These are phyloP conservation scores for Hydroisotoma schaefferi DNA, from an alignment of 2,888 invertebrate species.

Conservation along the genomic window DNA sequence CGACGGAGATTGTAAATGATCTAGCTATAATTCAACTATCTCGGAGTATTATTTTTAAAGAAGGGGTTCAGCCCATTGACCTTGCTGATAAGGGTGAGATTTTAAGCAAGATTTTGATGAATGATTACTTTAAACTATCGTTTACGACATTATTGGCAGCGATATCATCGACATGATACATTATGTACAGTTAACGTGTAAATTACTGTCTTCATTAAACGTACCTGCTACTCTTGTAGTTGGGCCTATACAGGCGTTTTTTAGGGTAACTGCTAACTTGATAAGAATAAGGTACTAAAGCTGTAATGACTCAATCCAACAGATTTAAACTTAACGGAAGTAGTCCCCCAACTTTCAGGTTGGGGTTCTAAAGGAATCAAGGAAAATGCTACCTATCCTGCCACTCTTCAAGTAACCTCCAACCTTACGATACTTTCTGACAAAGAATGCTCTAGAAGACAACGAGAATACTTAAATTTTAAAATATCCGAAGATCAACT, in stretches of 20 bases:
- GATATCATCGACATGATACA: too few relatives aligned
- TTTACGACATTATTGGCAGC: too few relatives aligned
- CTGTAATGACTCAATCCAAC: neutral
- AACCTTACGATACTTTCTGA: constrained; percentile 25
- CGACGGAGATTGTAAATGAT: constrained; percentile 42
- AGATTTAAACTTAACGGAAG: constrained; percentile 20
- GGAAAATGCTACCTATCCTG: constrained; percentile 34
- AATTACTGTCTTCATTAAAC: too few relatives aligned
- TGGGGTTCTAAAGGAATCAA: constrained; percentile 38
- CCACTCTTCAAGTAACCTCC: constrained; percentile 31
- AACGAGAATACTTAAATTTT: constrained; percentile 26
- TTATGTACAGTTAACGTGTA: too few relatives aligned
- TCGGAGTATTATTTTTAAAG: constrained; percentile 29
- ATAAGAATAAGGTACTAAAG: too few relatives aligned
- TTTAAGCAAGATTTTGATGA: too few relatives aligned
- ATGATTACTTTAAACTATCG: too few relatives aligned
- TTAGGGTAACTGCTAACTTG: too few relatives aligned
- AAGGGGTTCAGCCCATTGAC: constrained; percentile 36
- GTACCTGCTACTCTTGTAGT: too few relatives aligned
- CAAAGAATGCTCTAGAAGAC: constrained; percentile 26
- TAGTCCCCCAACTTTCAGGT: constrained; percentile 28
- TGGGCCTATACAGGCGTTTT: too few relatives aligned
- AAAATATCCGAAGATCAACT: constrained; percentile 15
- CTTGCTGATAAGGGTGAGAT: constrained; percentile 18
- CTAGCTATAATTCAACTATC: constrained; percentile 32